Evolutionary conservation across 1,140 invertebrate genomes (phyloP).

Genomic region (Cydia strobilella): DNA sequence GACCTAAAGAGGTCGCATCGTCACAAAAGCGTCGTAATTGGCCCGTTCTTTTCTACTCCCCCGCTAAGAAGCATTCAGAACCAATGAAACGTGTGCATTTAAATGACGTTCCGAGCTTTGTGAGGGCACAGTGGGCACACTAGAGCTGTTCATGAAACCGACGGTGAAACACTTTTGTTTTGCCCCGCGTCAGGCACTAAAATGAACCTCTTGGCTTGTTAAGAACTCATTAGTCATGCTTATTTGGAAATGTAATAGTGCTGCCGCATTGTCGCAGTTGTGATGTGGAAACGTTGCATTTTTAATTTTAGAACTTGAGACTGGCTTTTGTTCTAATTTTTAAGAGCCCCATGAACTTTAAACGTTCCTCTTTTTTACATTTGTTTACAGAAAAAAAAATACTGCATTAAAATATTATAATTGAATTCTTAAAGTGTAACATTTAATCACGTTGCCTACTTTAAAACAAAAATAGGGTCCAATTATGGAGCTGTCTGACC

Average conservation of each 20-base stretch:
- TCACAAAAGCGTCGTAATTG: slow-evolving; percentile 78
- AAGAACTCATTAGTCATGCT: slow-evolving; percentile 77
- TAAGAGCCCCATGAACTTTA: not conserved
- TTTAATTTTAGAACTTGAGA: not conserved
- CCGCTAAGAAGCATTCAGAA: slow-evolving; percentile 71
- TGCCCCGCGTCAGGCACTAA: slow-evolving; percentile 58
- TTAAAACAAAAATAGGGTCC: no score
- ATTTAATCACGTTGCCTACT: no score
- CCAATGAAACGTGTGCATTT: slow-evolving; percentile 80
- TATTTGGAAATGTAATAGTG: slow-evolving; percentile 67
- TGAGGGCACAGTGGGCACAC: slow-evolving; percentile 77
- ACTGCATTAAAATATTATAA: no score
- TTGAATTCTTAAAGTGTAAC: no score
- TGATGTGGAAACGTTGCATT: not conserved
- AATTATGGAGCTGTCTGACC: no score
- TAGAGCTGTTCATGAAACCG: slow-evolving; percentile 75
- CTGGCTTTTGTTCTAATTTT: not conserved
- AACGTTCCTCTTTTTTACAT: no score
- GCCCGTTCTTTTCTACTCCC: slow-evolving; percentile 78
- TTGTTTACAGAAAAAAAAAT: no score
- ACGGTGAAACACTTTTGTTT: slow-evolving; percentile 69
- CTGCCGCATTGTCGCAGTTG: slow-evolving; percentile 21
- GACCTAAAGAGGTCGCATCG: slow-evolving; percentile 68
- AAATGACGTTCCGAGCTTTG: slow-evolving; percentile 79
- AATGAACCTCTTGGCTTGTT: slow-evolving; percentile 72